A percentile compares a stretch with the other conserved stretches of the same genome.
Evolutionary conservation across 1,140 invertebrate species (phyloP).

Genomic region (Aphis craccivora): DNA sequence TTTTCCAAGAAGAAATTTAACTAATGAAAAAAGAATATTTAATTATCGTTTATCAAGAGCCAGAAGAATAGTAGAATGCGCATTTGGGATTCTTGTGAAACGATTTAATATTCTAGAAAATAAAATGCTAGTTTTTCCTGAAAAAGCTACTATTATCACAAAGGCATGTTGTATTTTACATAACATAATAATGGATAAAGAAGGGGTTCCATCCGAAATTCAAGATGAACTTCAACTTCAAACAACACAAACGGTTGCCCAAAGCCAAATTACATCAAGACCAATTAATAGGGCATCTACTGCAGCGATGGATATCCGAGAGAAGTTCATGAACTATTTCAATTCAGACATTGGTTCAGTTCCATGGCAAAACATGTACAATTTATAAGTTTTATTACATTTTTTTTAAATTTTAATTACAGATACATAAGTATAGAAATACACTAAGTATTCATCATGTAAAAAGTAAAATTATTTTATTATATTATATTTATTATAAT

Average conservation of each 20-base stretch:
- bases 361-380: not conserved
- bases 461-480: too few relatives aligned
- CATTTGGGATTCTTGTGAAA: constrained; percentile 14
- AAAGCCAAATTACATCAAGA: too few relatives aligned
- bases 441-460: constrained; percentile 14
- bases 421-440: constrained; percentile 18
- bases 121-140: constrained; percentile 36
- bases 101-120: constrained; percentile 28
- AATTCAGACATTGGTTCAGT: not conserved
- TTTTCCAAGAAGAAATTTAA: constrained; percentile 53
- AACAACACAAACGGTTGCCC: too few relatives aligned
- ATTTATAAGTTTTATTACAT: constrained; percentile 11
- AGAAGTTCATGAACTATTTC: too few relatives aligned
- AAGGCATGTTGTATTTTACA: not conserved
- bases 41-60: constrained; percentile 12
- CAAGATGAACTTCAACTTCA: too few relatives aligned
- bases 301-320: too few relatives aligned
- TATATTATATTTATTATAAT: too few relatives aligned
- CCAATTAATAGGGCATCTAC: too few relatives aligned
- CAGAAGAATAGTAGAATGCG: constrained; percentile 18
- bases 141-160: constrained; percentile 5
- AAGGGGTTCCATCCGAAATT: too few relatives aligned
- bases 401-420: not conserved
- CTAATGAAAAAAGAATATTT: not conserved
- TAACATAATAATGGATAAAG: not conserved